phyloP scores from a whole-genome alignment of 2,113 vertebrate species.

The Phalacrocorax aristotelis region DNA sequence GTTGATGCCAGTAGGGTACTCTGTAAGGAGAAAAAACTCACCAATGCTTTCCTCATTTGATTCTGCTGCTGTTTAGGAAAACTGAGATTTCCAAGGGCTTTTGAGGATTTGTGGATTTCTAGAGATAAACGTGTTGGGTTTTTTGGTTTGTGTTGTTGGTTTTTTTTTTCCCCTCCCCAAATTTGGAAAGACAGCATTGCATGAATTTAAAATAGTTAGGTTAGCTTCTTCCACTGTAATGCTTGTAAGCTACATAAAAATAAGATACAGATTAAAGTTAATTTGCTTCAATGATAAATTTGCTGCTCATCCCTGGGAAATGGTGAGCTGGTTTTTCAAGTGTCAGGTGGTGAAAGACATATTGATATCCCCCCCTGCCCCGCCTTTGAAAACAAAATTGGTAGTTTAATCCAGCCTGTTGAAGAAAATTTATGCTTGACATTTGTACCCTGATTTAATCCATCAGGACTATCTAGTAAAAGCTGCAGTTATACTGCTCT shows the following conservation, averaged over 20 bases:
- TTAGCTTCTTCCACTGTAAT: not conserved
- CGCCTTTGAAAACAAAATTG: not conserved
- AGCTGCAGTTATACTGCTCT: not conserved
- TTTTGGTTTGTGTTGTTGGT: too few relatives aligned
- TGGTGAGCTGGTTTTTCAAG: not conserved
- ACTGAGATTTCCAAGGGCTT: not conserved
- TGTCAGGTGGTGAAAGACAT: not conserved
- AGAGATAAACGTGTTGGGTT: not conserved
- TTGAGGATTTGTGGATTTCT: not conserved
- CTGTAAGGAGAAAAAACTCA: not conserved
- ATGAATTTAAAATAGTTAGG: not conserved
- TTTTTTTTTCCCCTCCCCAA: not conserved
- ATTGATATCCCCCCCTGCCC: not conserved
- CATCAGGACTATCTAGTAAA: not conserved
- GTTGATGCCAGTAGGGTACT: not conserved
- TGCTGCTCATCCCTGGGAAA: not conserved
- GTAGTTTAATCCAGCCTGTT: not conserved
- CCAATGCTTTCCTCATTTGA: not conserved
- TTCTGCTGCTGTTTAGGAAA: not conserved
- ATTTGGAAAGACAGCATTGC: not conserved
- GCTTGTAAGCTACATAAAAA: not conserved
- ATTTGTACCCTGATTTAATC: not conserved
- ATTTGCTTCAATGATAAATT: not conserved
- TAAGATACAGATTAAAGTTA: not conserved
- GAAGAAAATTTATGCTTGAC: not conserved